Conservation (phyloP, 2,113 vertebrate species). For the Cisticola juncidis region DNA sequence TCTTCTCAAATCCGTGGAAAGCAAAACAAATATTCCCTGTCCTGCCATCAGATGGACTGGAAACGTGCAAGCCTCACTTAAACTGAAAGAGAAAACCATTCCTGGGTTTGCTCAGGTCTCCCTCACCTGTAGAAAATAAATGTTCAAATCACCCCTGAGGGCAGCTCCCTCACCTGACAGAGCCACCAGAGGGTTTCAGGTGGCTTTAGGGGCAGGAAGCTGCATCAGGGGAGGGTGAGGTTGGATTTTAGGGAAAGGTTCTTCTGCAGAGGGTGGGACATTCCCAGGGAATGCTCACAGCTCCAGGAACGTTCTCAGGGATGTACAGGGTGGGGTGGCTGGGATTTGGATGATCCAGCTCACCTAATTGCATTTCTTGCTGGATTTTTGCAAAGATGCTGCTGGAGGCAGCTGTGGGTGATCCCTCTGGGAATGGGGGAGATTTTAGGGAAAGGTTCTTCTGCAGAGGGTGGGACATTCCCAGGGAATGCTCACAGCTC, state of each 20-base stretch:
- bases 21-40: background rate
- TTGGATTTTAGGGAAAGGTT: background rate
- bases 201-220: background rate
- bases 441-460: background rate
- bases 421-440: background rate
- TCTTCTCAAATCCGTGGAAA: background rate
- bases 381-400: background rate
- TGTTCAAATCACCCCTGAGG: too few relatives aligned
- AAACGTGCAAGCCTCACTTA: too few relatives aligned
- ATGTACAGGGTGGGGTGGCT: background rate
- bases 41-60: too few relatives aligned
- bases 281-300: background rate
- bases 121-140: too few relatives aligned
- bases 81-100: too few relatives aligned
- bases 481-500: background rate
- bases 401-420: background rate
- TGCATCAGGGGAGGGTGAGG: background rate
- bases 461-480: background rate
- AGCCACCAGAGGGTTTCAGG: background rate
- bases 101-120: too few relatives aligned
- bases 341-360: background rate
- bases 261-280: background rate
- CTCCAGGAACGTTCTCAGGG: background rate
- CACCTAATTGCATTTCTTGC: background rate
- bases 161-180: rapidly evolving